phyloP scores from a whole-genome alignment of 2,113 vertebrate species.

The Nibea albiflora region DNA sequence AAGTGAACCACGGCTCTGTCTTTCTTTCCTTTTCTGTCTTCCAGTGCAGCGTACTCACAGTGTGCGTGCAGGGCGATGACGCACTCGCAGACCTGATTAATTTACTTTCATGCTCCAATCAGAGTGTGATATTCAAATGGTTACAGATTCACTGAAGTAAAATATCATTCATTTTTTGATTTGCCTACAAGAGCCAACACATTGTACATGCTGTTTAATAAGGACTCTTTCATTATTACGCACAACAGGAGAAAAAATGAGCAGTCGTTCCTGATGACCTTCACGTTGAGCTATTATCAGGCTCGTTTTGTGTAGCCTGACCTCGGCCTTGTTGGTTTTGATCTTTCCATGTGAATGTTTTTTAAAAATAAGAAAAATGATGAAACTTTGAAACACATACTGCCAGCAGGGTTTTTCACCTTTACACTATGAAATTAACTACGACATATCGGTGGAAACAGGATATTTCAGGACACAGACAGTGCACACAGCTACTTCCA shows the following conservation, averaged over 20 bases:
- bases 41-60: neutral
- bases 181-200: neutral
- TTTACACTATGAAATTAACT: conserved; percentile 2
- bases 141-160: neutral
- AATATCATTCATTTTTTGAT: neutral
- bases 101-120: neutral
- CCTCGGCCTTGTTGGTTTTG: neutral
- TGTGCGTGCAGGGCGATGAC: neutral
- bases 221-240: neutral
- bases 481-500: neutral
- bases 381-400: neutral
- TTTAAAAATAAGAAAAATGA: neutral
- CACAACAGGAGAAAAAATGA: neutral
- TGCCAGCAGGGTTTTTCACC: conserved; percentile 4
- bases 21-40: neutral
- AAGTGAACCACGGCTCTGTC: neutral
- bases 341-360: neutral
- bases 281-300: neutral
- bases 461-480: conserved; percentile 17
- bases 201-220: neutral
- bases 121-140: neutral
- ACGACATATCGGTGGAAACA: neutral
- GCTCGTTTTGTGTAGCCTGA: neutral
- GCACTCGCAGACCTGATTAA: neutral
- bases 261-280: neutral